Base-by-base conservation (phyloP, 30 jellyfish, hydroid and myxozoan genomes). In the Aurelia sp. region DNA sequence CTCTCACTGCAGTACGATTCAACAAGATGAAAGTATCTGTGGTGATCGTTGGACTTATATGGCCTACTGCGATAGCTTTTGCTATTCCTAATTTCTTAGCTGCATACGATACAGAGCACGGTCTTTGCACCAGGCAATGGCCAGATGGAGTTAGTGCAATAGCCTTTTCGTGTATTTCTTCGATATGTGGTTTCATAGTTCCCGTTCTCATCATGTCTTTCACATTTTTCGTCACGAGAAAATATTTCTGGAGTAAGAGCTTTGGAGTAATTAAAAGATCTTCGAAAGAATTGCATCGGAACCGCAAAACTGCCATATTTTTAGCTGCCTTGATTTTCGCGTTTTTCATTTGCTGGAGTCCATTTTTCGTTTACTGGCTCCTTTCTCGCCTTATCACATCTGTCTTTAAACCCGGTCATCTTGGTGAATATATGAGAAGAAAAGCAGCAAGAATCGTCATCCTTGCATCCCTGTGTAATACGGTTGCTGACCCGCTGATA, bases 321-420 rank as follows among this genome's bases (percentile, higher is more conserved):
- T 13, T 80, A 52, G 91, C 72, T 6, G 18, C 48, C 6, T 44
- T 80, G 47, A 80, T 66, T 4, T n/a, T 47, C 21, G 91, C 82
- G 35, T 67, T 63, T 24, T 64, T 80, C 60, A 30, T 22, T 12
- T 47, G 72, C 27, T 80, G 81, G 74, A 33, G 67, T 41, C 91
- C 91, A 30, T 63, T 67, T 31, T 40, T 67, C 12, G 61, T 65
- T 17, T 80, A 80, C 69, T 80, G 91, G 91, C 22, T 65, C n/a
- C 41, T 64, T 20, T 63, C 82, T 13, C 17, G 47, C 27, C 83
- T 57, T 12, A 47, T 48, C 5, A 21, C 57, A 51, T 15, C 62
- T 0, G 19, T 63, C 15, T 80, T 80, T 27, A 53, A 76, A 30
- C 17, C 15, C 0, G 91, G 91, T 12, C 22, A 9, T 50, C 18